These are phyloP conservation scores for Sitta carolinensis DNA, from an alignment of 2,797 vertebrate species.

Conservation along the genomic window DNA sequence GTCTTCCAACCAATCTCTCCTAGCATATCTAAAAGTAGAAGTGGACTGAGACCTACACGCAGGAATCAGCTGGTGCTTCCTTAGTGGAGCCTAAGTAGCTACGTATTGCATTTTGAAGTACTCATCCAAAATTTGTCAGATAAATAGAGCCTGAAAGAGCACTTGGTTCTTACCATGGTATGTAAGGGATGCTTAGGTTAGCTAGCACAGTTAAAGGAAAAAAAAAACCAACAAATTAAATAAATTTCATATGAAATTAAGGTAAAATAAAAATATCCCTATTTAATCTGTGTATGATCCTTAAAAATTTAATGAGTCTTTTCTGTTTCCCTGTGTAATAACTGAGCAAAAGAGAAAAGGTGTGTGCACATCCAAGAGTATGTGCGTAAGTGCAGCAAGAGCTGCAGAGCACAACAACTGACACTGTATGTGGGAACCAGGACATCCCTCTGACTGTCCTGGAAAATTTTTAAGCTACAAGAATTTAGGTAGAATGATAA, in stretches of 20 bases:
- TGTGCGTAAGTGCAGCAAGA: not conserved
- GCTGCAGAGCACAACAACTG: not conserved
- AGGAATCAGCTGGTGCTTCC: not conserved
- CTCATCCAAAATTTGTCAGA: not conserved
- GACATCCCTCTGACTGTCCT: no score
- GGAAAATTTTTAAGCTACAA: no score
- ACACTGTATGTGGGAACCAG: not conserved
- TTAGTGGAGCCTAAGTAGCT: not conserved
- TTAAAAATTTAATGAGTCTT: not conserved
- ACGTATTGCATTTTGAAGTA: not conserved
- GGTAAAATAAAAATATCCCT: not conserved
- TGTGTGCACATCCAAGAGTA: no score
- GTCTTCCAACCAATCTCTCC: not conserved
- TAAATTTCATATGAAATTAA: not conserved
- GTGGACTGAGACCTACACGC: not conserved
- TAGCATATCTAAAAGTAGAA: not conserved
- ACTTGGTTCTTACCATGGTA: not conserved
- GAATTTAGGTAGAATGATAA: no score
- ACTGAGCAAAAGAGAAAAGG: not conserved
- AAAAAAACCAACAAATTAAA: not conserved
- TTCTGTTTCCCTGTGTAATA: not conserved
- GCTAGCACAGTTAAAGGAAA: not conserved
- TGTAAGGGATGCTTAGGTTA: not conserved
- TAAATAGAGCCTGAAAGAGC: not conserved
- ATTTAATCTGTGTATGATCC: not conserved